Conservation (phyloP, 2,113 vertebrate species). For the Cololabis saira region DNA sequence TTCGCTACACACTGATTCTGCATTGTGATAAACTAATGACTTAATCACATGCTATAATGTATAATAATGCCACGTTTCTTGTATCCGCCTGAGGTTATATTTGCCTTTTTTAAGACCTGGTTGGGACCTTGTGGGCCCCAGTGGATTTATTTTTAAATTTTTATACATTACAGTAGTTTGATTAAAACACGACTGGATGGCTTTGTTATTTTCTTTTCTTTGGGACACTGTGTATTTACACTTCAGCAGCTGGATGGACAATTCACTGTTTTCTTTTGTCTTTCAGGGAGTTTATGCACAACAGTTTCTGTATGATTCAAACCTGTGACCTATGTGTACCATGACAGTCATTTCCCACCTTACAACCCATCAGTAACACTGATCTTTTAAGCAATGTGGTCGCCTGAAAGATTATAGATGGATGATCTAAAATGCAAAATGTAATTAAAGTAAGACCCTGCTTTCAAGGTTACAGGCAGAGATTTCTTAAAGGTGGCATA, state of each 20-base stretch:
- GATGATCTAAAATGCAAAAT: conserved; percentile 39
- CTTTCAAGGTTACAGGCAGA: conserved; percentile 19
- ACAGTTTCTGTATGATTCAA: conserved; percentile 61
- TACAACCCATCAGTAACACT: conserved; percentile 22
- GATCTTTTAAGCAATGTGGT: conserved; percentile 15
- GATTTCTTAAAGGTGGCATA: conserved; percentile 26
- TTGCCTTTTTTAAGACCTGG: too few species aligned
- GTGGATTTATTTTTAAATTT: too few species aligned
- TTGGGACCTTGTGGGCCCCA: too few species aligned
- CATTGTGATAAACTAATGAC: too few species aligned
- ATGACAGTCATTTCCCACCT: conserved; percentile 66
- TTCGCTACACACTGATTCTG: too few species aligned
- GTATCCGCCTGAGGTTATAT: too few species aligned
- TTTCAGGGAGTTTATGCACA: conserved; percentile 61
- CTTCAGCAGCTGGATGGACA: conserved; percentile 4
- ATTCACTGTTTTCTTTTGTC: conserved; percentile 61
- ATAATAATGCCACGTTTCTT: too few species aligned
- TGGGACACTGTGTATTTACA: too few species aligned
- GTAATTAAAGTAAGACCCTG: conserved; percentile 21
- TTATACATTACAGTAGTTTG: too few species aligned
- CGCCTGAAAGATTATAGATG: conserved; percentile 20
- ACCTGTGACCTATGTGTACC: conserved; percentile 71
- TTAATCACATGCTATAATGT: too few species aligned
- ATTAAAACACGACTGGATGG: too few species aligned
- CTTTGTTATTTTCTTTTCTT: too few species aligned